A percentile compares a stretch with the other conserved stretches of the same genome.
Evolutionary conservation across 2,888 invertebrate genomes (phyloP).

Genomic region (Gerosis bhagava): DNA sequence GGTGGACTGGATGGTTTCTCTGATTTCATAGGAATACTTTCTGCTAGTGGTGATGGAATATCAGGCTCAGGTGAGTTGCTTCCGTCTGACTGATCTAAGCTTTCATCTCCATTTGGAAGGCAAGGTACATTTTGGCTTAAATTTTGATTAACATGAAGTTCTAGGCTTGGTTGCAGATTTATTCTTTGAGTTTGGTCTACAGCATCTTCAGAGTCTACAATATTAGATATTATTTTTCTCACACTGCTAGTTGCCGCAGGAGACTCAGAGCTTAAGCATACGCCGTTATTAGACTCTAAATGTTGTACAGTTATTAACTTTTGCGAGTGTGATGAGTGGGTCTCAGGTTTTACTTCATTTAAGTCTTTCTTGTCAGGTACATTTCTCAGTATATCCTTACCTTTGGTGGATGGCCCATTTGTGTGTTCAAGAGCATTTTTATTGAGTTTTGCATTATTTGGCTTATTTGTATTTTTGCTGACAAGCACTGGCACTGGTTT

Average conservation of each 20-base stretch:
- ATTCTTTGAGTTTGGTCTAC: no score
- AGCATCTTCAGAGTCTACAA: no score
- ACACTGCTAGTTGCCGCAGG: conserved; percentile 52
- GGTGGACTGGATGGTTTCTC: conserved; percentile 45
- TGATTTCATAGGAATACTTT: conserved; percentile 40
- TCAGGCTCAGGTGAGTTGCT: conserved; percentile 57
- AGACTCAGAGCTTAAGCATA: conserved; percentile 53
- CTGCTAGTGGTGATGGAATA: conserved; percentile 38
- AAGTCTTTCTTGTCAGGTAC: conserved; percentile 53
- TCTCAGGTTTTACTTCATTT: conserved; percentile 51
- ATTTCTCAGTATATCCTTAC: conserved; percentile 48
- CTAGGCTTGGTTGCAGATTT: conserved; percentile 33
- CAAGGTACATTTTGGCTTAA: conserved; percentile 9
- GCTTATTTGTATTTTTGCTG: conserved; percentile 66
- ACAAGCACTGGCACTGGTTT: conserved; percentile 76
- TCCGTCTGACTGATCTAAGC: conserved; percentile 57
- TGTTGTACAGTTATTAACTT: conserved; percentile 44
- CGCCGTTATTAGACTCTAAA: conserved; percentile 54
- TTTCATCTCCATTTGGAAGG: conserved; percentile 64
- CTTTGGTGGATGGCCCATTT: conserved; percentile 54
- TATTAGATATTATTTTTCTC: no score
- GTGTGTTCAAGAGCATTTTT: conserved; percentile 53
- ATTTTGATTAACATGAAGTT: conserved; percentile 34
- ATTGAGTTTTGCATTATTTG: conserved; percentile 54
- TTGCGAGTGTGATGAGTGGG: conserved; percentile 44